phyloP scores from a whole-genome alignment of 2,888 invertebrate genomes.

The Sturmia bella region DNA sequence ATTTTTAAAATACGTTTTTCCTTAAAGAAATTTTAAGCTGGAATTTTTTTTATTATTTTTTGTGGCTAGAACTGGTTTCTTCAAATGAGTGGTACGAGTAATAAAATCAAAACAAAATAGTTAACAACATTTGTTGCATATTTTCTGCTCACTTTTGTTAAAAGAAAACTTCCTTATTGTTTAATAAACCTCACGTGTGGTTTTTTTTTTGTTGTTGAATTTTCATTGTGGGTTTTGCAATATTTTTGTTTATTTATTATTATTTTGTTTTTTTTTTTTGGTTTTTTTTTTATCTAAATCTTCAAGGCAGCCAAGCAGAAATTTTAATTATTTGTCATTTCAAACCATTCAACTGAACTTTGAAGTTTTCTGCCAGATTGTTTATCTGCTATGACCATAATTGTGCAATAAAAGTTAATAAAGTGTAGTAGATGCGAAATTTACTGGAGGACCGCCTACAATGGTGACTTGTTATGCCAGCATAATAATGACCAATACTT shows the following conservation, averaged over 20 bases:
- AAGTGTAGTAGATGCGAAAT: not conserved
- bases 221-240: conserved; percentile 38
- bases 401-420: not conserved
- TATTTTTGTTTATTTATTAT: not conserved
- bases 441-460: conserved; percentile 35
- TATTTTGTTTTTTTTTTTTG: not conserved
- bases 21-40: not conserved
- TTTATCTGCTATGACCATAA: conserved; percentile 18
- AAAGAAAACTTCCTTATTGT: conserved; percentile 46
- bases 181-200: conserved; percentile 41
- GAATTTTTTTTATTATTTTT: too few species aligned
- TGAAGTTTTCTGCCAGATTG: not conserved
- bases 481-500: conserved; percentile 16
- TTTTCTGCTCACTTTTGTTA: not conserved
- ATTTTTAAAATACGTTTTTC: conserved; percentile 3
- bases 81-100: not conserved
- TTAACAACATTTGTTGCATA: conserved; percentile 17
- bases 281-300: not conserved
- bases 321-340: conserved; percentile 65
- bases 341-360: conserved; percentile 17
- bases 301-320: conserved; percentile 69
- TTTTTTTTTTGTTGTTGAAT: conserved; percentile 1
- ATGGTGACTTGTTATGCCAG: not conserved
- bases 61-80: not conserved
- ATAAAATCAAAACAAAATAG: not conserved